phyloP scores from a whole-genome alignment of 2,888 invertebrate species.

The Tipula unca region DNA sequence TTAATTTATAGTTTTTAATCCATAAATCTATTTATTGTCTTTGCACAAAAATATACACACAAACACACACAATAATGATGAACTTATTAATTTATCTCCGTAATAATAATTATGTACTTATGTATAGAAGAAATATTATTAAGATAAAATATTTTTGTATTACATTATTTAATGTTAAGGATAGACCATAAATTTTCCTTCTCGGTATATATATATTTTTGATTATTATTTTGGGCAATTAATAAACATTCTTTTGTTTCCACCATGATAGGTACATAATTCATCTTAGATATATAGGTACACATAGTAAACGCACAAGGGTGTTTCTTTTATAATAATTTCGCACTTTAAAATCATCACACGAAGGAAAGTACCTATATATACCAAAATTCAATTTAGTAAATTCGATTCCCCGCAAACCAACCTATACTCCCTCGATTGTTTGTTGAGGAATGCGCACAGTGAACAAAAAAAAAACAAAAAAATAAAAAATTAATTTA shows the following conservation, averaged over 20 bases:
- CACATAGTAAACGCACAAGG: background rate
- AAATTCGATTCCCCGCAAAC: background rate
- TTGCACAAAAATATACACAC: background rate
- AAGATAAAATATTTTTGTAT: background rate
- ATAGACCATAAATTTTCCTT: background rate
- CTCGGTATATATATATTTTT: background rate
- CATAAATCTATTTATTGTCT: background rate
- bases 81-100: background rate
- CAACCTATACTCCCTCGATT: background rate
- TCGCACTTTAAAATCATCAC: background rate
- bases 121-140: background rate
- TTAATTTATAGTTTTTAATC: background rate
- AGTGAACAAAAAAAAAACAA: background rate
- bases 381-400: background rate
- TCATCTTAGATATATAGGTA: background rate
- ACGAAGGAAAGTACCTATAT: background rate
- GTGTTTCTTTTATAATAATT: background rate
- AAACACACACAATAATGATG: background rate
- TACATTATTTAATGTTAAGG: background rate
- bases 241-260: background rate
- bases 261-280: background rate
- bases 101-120: background rate
- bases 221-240: background rate
- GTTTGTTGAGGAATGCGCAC: background rate
- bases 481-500: background rate